Evolutionary conservation across 2,888 invertebrate species (phyloP).

Genomic region (Cheilosia urbana): DNA sequence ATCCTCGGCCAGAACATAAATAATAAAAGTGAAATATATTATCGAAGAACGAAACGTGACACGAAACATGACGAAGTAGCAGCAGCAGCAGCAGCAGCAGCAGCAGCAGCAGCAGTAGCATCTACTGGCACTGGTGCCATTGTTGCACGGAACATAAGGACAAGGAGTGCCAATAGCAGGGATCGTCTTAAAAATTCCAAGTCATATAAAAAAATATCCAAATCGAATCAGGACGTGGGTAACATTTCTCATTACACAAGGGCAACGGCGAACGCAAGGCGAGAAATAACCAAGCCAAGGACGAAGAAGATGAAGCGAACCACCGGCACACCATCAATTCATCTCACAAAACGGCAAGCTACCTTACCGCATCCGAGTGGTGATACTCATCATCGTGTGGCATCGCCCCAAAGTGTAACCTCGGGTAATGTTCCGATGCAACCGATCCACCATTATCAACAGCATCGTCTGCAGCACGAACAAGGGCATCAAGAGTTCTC

Average conservation of each 20-base stretch:
- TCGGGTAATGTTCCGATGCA: constrained; percentile 66
- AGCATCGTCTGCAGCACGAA: constrained; percentile 66
- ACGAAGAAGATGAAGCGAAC: constrained; percentile 33
- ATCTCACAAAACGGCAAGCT: constrained; percentile 70
- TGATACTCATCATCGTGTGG: constrained; percentile 69
- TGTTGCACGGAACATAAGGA: constrained; percentile 53
- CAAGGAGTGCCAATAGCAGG: constrained; percentile 40
- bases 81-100: constrained; percentile 31
- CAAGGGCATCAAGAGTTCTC: constrained; percentile 61
- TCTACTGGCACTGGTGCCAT: constrained; percentile 39
- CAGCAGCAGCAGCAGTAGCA: constrained; percentile 28
- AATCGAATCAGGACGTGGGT: constrained; percentile 77
- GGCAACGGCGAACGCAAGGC: constrained; percentile 52
- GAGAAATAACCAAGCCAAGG: constrained; percentile 54
- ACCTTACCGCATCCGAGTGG: constrained; percentile 66
- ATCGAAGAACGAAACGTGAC: constrained; percentile 74
- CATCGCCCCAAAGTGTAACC: constrained; percentile 55
- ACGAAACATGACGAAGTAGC: constrained; percentile 73
- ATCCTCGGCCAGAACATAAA: constrained; percentile 73
- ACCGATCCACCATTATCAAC: constrained; percentile 70
- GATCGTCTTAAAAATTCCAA: constrained; percentile 73
- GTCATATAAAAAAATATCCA: constrained; percentile 73
- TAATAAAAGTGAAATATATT: constrained; percentile 75
- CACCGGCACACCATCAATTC: constrained; percentile 63
- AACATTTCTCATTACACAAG: constrained; percentile 82